Evolutionary conservation across 2,888 invertebrate species (phyloP).

Genomic region (Hypomecis punctinalis): DNA sequence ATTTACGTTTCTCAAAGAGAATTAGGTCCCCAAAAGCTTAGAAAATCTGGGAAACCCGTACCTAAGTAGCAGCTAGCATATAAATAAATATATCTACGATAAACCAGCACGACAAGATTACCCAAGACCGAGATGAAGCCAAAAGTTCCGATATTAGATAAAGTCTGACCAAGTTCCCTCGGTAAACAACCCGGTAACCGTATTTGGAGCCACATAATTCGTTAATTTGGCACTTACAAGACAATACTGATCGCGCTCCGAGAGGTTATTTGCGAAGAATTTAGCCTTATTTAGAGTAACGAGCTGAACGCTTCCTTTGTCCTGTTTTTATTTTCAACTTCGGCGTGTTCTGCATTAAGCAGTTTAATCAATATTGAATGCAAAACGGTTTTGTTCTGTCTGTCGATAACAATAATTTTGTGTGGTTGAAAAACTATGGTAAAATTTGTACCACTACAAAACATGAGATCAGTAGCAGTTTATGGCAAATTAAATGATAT

Average conservation of each 20-base stretch:
- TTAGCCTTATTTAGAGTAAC: constrained; percentile 16
- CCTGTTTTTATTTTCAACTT: constrained; percentile 2
- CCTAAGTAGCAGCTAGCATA: neutral
- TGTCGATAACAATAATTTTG: neutral
- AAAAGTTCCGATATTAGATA: constrained; percentile 28
- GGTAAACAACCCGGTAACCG: constrained; percentile 24
- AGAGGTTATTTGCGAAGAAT: constrained; percentile 21
- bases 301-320: constrained; percentile 1
- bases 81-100: constrained; percentile 14
- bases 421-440: neutral
- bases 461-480: no score
- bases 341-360: neutral
- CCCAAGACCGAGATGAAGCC: constrained; percentile 11
- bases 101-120: constrained; percentile 21
- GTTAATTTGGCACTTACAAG: constrained; percentile 32
- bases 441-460: no score
- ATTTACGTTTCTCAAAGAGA: no score
- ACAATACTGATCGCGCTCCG: constrained; percentile 20
- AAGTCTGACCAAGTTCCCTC: constrained; percentile 24
- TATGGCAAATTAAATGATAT: no score
- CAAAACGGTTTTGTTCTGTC: neutral
- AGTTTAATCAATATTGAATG: neutral
- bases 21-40: no score
- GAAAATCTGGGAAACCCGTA: neutral
- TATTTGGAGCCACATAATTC: constrained; percentile 24